Evolutionary conservation across 2,797 vertebrate species (phyloP), one percentile per base, ranked within the genome.

Genomic region (Pteronotus mesoamericanus): DNA sequence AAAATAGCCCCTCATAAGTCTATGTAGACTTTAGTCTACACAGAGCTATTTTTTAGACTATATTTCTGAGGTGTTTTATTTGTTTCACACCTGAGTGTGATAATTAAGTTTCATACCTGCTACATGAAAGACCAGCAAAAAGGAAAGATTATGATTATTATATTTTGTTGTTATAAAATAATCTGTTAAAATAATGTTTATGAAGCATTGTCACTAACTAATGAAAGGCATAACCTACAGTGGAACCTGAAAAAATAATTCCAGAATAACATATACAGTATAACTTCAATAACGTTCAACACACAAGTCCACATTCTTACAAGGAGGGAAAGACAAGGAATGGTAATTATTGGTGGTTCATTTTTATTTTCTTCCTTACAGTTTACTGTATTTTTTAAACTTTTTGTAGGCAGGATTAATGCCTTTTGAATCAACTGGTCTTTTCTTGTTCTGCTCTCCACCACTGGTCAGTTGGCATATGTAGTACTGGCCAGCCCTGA

Each of bases 341-440:
- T 37, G 32, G n/a, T 48, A 79, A 59, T 37, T 68, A 39, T 34
- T 72, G 29, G 55, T 87, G 48, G 42, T 14, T 92, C 91, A n/a
- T 91, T 91, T 92, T 94, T 89, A 89, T 95, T 96, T 83, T 59
- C 32, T 91, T 85, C 34, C 48, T 93, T 93, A 90, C 2, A 74
- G 19, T 78, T 91, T 93, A 91, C 72, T 89, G 21, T 88, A 92
- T 61, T 89, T 95, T 89, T 82, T 87, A 74, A 93, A 90, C 55
- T 68, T 96, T 89, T 90, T 92, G n/a, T 94, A 79, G 55, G 64
- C 64, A 88, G 37, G 48, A 75, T 61, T 89, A n/a, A 90, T 90
- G 34, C 53, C 68, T 90, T 83, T 72, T 3, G 6, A 68, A 78
- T 87, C 57, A 90, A 18, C 39, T 59, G 59, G n/a, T 57, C 29